phyloP scores from a whole-genome alignment of 2,113 vertebrate species.

The Scytalopus superciliaris region DNA sequence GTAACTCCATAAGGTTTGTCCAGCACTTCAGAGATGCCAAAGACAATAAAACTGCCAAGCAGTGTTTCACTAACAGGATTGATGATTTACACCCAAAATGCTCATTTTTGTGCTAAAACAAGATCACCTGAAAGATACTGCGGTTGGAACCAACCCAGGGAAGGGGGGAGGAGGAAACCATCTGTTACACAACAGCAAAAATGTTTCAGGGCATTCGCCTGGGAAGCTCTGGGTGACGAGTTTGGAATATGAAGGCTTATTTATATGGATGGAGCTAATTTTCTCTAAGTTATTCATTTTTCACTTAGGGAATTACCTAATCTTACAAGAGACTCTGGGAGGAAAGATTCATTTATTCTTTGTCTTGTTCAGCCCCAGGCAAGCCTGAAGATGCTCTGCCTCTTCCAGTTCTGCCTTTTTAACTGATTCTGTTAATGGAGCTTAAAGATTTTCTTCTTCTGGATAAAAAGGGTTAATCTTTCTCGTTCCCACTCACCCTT shows the following conservation, averaged over 20 bases:
- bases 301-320: constrained; percentile 52
- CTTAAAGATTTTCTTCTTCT: neutral
- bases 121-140: constrained; percentile 66
- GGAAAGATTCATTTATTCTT: constrained; percentile 47
- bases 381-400: constrained; percentile 16
- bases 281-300: constrained; percentile 46
- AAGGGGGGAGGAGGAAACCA: constrained; percentile 46
- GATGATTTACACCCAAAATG: constrained; percentile 54
- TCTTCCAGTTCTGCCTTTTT: constrained; percentile 18
- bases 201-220: constrained; percentile 6
- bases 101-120: constrained; percentile 60
- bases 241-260: constrained; percentile 43
- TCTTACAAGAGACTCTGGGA: constrained; percentile 19
- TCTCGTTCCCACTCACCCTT: neutral
- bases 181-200: constrained; percentile 65
- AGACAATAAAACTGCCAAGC: constrained; percentile 42
- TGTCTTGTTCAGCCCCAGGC: constrained; percentile 46
- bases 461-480: constrained; percentile 29
- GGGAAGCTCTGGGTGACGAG: constrained; percentile 34
- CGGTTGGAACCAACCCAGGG: constrained; percentile 24
- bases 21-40: constrained; percentile 14
- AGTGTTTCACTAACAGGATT: neutral
- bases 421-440: constrained; percentile 3
- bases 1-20: neutral
- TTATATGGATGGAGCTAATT: constrained; percentile 58